phyloP scores from a whole-genome alignment of 2,113 vertebrate genomes.

The Gallinago undulata region DNA sequence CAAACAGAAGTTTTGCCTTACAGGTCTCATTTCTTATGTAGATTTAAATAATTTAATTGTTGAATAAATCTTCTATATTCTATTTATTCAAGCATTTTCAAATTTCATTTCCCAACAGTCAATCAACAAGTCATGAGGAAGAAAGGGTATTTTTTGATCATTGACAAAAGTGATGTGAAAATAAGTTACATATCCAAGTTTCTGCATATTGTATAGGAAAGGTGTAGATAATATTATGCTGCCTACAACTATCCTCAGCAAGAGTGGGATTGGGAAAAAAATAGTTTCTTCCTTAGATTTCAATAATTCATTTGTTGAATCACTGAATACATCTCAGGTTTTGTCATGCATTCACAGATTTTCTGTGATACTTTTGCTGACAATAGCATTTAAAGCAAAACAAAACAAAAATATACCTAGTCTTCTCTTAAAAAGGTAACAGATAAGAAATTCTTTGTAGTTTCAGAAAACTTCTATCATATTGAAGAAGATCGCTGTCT shows the following conservation, averaged over 20 bases:
- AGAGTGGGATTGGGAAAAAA: neutral
- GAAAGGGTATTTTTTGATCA: neutral
- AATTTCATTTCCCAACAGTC: conserved; percentile 36
- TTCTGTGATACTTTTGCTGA: conserved; percentile 49
- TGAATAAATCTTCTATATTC: conserved; percentile 64
- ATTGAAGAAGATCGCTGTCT: neutral
- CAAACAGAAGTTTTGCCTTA: conserved; percentile 67
- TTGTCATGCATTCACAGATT: conserved; percentile 4
- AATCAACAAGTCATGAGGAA: conserved; percentile 40
- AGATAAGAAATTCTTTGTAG: conserved; percentile 1
- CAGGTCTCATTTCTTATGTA: conserved; percentile 67
- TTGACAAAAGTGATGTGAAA: conserved; percentile 29
- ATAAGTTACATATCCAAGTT: conserved; percentile 2
- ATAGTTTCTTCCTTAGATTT: neutral
- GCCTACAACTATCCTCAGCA: neutral
- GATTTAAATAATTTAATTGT: conserved; percentile 76
- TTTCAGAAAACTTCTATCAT: neutral
- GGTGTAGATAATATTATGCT: neutral
- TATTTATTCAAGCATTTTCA: conserved; percentile 63
- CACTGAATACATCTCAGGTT: conserved; percentile 35
- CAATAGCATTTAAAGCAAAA: conserved; percentile 28
- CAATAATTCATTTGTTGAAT: conserved; percentile 54
- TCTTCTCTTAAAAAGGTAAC: conserved; percentile 25
- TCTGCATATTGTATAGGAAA: neutral
- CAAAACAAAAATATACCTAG: conserved; percentile 17